Conservation (phyloP, 2,113 vertebrate species). For the Mirza zaza region DNA sequence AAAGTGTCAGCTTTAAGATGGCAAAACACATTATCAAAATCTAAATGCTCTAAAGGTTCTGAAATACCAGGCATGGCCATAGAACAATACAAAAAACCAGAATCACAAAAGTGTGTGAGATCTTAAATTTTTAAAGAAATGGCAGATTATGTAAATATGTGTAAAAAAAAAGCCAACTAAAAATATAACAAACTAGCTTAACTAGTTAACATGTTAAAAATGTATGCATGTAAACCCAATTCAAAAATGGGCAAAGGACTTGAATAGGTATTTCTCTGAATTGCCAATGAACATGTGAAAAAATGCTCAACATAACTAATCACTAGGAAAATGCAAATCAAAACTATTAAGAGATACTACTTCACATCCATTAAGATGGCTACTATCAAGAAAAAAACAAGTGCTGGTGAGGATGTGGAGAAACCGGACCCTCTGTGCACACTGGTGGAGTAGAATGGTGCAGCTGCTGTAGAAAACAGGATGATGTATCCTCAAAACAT, state of each 20-base stretch:
- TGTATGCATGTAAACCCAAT: background rate
- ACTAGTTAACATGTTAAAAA: background rate
- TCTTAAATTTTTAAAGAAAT: background rate
- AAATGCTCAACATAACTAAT: background rate
- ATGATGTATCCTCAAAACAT: background rate
- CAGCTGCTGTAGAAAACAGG: background rate
- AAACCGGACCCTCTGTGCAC: background rate
- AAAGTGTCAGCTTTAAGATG: background rate
- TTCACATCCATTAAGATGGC: background rate
- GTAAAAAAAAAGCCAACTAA: background rate
- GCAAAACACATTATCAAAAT: background rate
- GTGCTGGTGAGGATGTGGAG: background rate
- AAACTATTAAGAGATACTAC: background rate
- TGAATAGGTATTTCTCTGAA: background rate
- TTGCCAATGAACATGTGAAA: background rate
- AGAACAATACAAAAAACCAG: background rate
- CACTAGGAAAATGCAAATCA: background rate
- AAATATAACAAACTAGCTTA: background rate
- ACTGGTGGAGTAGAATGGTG: background rate
- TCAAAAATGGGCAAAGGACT: background rate
- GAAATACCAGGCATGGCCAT: too few relatives aligned
- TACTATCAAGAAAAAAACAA: background rate
- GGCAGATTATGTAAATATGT: background rate
- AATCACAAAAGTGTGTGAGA: background rate
- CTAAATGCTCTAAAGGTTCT: background rate